phyloP scores from a whole-genome alignment of 2,888 invertebrate species.

The Leptura quadrifasciata region DNA sequence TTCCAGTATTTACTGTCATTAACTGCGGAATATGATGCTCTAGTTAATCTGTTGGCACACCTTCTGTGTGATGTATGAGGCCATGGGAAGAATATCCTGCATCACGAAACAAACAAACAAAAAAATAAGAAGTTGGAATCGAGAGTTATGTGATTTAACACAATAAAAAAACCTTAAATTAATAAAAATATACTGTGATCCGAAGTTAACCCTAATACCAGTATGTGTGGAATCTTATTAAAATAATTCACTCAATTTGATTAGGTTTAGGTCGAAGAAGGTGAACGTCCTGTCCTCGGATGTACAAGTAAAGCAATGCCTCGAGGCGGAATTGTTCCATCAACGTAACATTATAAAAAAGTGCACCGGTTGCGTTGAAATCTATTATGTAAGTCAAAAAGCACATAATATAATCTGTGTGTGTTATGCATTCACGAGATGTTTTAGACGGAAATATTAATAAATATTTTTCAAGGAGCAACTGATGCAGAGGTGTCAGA shows the following conservation, averaged over 20 bases:
- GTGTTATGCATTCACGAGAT: not conserved
- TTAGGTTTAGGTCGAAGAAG: not conserved
- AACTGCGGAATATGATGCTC: too few species aligned
- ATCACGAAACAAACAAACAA: too few species aligned
- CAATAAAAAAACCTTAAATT: too few species aligned
- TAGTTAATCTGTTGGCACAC: too few species aligned
- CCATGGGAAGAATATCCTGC: too few species aligned
- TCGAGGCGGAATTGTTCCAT: constrained; percentile 13
- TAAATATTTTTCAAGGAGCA: constrained; percentile 6
- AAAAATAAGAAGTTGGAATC: too few species aligned
- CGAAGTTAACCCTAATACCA: too few species aligned
- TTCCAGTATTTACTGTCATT: too few species aligned
- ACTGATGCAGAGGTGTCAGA: not conserved
- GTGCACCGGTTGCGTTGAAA: not conserved
- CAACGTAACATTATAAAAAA: not conserved
- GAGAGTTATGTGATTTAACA: too few species aligned
- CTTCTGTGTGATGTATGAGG: too few species aligned
- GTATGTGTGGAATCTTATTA: not conserved
- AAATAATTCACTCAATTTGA: not conserved
- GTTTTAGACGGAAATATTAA: constrained; percentile 16
- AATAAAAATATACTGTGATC: too few species aligned
- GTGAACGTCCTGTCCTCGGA: not conserved
- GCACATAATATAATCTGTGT: not conserved
- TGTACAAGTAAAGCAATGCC: not conserved
- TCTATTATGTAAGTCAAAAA: constrained; percentile 6